Base-by-base conservation (phyloP, 1,140 invertebrate species). In the Kradibia gibbosae region DNA sequence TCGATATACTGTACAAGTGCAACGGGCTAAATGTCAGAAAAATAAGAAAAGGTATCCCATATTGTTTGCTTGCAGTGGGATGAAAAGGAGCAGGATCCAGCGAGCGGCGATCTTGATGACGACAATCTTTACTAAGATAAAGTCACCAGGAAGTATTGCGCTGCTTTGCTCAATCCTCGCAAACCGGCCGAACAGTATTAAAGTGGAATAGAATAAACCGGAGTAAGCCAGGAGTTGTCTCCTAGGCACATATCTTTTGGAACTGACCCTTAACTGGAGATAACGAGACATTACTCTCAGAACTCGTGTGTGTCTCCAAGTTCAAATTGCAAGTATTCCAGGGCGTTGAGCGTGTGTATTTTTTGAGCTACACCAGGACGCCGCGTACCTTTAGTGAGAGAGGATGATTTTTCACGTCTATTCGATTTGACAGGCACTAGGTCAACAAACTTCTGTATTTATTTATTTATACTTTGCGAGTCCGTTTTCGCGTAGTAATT, bases 51-150 rank as follows among this genome's bases (percentile, higher is more conserved):
- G 20, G 15, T n/a, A 42, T 53, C 34, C n/a, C 39, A 13, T 28
- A 17, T 57, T 73, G 17, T 80, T 75, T 77, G 82, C 71, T 88
- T 85, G 17, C 86, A 88, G 87, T 87, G 83, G 70, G 65, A 86
- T 55, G 62, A 65, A 39, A 62, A 74, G 39, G 75, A 85, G 67
- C 75, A 42, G 73, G 75, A 85, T 60, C 75, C 34, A 67, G 53
- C 71, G 73, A 76, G 57, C 22, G 42, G 55, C 72, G 50, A 81
- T 42, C 42, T 45, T 25, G 80, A 57, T 53, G 70, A 73, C 36
- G 39, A 34, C 42, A 48, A 39, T 34, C 65, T 79, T 10, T 79
- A 72, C 31, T 79, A 72, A 42, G 15, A 36, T 60, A 11, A 36
- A n/a, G 20, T n/a, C 39, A 22, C 7, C 67, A 31, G 8, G 39